These are phyloP conservation scores for Platyrinchus mystaceus DNA, from an alignment of 2,797 vertebrate species.

Conservation along the genomic window DNA sequence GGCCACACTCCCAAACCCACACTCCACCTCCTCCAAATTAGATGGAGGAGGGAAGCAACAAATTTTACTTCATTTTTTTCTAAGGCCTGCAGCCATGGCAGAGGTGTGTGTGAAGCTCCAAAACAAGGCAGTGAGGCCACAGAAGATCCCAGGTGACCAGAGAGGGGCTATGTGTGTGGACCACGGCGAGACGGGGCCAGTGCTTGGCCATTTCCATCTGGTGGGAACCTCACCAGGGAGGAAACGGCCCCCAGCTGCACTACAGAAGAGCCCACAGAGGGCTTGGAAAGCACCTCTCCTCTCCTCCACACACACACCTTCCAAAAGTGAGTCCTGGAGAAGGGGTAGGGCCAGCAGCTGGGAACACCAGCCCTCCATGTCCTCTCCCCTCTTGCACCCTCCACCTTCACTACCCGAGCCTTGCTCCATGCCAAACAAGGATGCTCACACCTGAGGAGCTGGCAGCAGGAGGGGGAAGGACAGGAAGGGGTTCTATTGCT, in stretches of 20 bases:
- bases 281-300: not conserved
- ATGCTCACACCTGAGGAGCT: not conserved
- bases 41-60: not conserved
- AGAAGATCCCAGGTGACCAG: not conserved
- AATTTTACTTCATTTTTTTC: not conserved
- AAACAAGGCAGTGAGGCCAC: not conserved
- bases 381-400: not conserved
- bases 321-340: not conserved
- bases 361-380: not conserved
- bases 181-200: not conserved
- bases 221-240: not conserved
- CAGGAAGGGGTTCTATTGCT: not conserved
- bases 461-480: not conserved
- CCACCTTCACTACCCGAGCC: not conserved
- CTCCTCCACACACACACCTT: not conserved
- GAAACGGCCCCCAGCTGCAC: not conserved
- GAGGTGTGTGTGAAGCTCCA: not conserved
- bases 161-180: accelerated
- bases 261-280: not conserved
- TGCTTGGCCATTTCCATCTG: not conserved
- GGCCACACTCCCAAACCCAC: not conserved
- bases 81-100: not conserved
- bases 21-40: not conserved
- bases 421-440: accelerated
- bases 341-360: not conserved